A percentile compares a stretch with the other conserved stretches of the same genome.
Evolutionary conservation across 2,888 invertebrate genomes (phyloP).

Genomic region (Acanthosepion esculentum): DNA sequence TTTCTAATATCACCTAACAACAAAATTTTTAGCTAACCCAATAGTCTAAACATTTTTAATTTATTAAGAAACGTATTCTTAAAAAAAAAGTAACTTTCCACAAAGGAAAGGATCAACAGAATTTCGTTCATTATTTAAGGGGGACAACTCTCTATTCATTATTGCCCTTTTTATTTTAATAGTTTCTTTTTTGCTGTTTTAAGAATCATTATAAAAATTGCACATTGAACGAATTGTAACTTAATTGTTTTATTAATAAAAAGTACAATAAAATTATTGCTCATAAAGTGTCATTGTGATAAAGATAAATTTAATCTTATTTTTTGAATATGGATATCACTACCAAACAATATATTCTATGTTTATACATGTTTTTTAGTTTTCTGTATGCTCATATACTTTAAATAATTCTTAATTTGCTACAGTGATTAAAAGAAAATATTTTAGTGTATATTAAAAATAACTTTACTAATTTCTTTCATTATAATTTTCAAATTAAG

Average conservation of each 20-base stretch:
- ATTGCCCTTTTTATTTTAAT: not conserved
- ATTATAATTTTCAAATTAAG: not conserved
- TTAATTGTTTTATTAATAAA: too few species aligned
- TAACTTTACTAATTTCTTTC: not conserved
- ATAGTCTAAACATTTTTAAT: not conserved
- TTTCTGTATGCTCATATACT: not conserved
- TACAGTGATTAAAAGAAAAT: not conserved
- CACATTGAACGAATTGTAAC: too few species aligned
- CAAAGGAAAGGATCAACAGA: not conserved
- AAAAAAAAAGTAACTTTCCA: not conserved
- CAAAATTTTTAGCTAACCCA: too few species aligned
- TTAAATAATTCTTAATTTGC: not conserved
- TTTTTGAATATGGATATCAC: not conserved
- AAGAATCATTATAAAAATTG: too few species aligned
- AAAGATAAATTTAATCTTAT: not conserved
- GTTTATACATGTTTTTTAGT: not conserved
- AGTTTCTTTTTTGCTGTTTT: not conserved
- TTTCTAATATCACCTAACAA: too few species aligned
- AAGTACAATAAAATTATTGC: too few species aligned
- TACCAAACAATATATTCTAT: not conserved
- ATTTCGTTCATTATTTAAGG: not conserved
- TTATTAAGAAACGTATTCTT: not conserved
- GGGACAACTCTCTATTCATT: not conserved
- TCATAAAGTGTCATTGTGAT: too few species aligned
- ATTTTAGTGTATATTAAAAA: not conserved